Conservation (phyloP, 1,140 invertebrate species). For the Nebria ingens region DNA sequence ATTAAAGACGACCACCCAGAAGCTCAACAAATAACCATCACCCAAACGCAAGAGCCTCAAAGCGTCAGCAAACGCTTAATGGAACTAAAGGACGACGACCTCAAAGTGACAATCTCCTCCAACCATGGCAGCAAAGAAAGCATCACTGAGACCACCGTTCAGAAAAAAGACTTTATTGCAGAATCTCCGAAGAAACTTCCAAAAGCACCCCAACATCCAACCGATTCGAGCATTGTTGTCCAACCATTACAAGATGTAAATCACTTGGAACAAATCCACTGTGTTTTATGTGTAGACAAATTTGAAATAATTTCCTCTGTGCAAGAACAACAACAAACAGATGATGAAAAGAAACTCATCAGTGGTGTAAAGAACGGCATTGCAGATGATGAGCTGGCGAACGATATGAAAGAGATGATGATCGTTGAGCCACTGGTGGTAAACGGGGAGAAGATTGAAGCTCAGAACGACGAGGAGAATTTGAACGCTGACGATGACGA, state of each 20-base stretch:
- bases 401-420: constrained; percentile 16
- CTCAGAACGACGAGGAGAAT: background rate
- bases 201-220: background rate
- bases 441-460: background rate
- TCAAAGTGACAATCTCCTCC: constrained; percentile 22
- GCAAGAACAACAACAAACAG: background rate
- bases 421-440: background rate
- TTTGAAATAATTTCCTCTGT: background rate
- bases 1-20: constrained; percentile 11
- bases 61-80: background rate
- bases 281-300: background rate
- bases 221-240: background rate
- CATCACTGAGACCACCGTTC: background rate
- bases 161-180: constrained; percentile 7
- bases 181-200: no score
- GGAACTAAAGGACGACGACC: background rate
- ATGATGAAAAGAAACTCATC: constrained; percentile 11
- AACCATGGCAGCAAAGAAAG: constrained; percentile 31
- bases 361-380: background rate
- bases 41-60: background rate
- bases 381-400: background rate
- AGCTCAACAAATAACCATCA: constrained; percentile 2
- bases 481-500: background rate
- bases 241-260: background rate
- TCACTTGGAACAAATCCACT: background rate